Evolutionary conservation across 1,140 invertebrate species (phyloP).

Genomic region (Chironomus striatipennis): DNA sequence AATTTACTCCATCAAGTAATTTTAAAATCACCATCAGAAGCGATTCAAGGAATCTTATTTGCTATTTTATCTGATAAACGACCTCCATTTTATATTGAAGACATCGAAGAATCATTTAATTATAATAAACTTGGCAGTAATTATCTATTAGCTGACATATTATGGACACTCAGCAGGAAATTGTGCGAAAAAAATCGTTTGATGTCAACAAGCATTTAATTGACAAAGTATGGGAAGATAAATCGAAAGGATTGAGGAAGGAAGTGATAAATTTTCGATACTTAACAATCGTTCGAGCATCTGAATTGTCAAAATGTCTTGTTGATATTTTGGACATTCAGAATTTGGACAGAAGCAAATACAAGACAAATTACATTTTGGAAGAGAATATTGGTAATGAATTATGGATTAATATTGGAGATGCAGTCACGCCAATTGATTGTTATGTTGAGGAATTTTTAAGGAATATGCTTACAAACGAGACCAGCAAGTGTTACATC

Average conservation of each 20-base stretch:
- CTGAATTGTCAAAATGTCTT: slow-evolving; percentile 9
- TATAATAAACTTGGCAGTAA: slow-evolving; percentile 4
- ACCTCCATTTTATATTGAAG: neutral
- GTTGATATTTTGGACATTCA: neutral
- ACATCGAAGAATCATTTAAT: neutral
- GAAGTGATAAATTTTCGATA: slow-evolving; percentile 7
- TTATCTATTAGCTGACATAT: neutral
- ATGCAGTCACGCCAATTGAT: slow-evolving; percentile 33
- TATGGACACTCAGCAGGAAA: slow-evolving; percentile 12
- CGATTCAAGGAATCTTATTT: slow-evolving; percentile 15
- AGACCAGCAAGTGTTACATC: slow-evolving; percentile 34
- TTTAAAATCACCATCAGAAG: neutral
- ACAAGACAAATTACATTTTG: neutral
- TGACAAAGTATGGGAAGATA: slow-evolving; percentile 10
- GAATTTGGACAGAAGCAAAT: neutral
- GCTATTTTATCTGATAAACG: neutral
- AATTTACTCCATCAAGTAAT: neutral
- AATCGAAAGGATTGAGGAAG: neutral
- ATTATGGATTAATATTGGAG: slow-evolving; percentile 32
- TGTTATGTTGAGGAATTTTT: slow-evolving; percentile 35
- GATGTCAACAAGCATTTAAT: slow-evolving; percentile 9
- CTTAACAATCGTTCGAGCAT: neutral
- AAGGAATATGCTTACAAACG: slow-evolving; percentile 35
- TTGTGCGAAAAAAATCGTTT: slow-evolving; percentile 16
- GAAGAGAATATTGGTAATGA: neutral